Evolutionary conservation across 2,888 invertebrate genomes (phyloP), one percentile per base, ranked within the genome.

Genomic region (Aporophyla nigra): DNA sequence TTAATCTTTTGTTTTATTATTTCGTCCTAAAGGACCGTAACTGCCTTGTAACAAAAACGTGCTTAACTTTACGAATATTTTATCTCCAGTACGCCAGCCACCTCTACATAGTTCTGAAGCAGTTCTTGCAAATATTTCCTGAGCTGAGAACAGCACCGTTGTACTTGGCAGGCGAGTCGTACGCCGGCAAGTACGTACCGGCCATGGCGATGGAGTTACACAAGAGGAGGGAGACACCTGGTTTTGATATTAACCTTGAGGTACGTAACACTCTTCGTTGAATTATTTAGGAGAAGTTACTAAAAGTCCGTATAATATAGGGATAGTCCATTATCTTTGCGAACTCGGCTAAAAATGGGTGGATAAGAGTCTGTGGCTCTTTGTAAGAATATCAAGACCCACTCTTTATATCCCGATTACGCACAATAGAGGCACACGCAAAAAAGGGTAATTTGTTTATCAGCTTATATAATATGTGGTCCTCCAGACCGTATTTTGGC

Each of bases 101-200:
- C 85, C 93, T 98, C 14, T 97, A 97, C 92, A 93, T 93, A 82
- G 97, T 96, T 1, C 85, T 97, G 66, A 89, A 93, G 59, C 98
- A 98, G 92, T 97, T 98, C 86, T 95, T 98, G 71, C 94, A 96
- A 83, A 86, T 98, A 5, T 98, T 97, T 91, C 97, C 97, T 0
- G 97, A 97, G 82, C 94, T 97, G 54, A 95, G 95, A 83, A 82
- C 89, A 9, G 97, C 97, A 54, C 97, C 97, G 4, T 95, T 98
- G 83, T 98, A 96, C 91, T 92, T 97, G 0, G 97, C 97, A 1
- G 98, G 98, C 14, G 98, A 98, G 92, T 97, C 97, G 0, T 97
- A 97, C 90, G 97, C 97, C 7, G 97, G 97, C 83, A 97, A 97
- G 88, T 97, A 97, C 80, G 96, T 97, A 9, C 97, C 98, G 0